These are phyloP conservation scores for Scaptomyza polygonia DNA, from an alignment of 2,888 invertebrate genomes.

Conservation along the genomic window DNA sequence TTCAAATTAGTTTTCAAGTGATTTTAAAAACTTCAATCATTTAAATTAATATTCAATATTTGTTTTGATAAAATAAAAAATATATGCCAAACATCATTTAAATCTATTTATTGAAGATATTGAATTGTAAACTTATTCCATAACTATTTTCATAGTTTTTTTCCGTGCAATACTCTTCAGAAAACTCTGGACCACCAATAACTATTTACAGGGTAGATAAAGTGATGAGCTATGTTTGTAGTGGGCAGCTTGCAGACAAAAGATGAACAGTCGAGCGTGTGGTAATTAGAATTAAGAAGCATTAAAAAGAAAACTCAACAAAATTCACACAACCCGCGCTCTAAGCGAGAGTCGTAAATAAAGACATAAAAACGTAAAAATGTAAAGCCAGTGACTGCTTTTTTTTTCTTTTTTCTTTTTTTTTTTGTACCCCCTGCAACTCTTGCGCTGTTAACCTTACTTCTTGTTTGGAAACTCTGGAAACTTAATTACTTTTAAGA, in stretches of 20 bases:
- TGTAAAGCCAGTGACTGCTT: constrained; percentile 66
- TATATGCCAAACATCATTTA: no score
- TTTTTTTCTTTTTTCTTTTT: constrained; percentile 47
- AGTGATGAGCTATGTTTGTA: constrained; percentile 24
- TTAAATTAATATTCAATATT: no score
- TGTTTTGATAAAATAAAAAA: no score
- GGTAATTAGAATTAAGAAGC: constrained; percentile 77
- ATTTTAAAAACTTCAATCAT: no score
- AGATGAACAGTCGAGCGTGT: constrained; percentile 67
- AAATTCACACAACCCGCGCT: constrained; percentile 71
- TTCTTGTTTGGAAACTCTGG: constrained; percentile 50
- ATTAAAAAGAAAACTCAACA: constrained; percentile 69
- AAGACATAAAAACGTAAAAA: constrained; percentile 69
- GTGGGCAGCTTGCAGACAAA: constrained; percentile 50
- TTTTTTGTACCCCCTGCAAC: constrained; percentile 10
- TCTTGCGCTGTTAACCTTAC: background rate
- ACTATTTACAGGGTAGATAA: constrained; percentile 23
- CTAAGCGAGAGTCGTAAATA: constrained; percentile 69
- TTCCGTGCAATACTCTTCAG: no score
- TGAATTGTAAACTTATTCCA: no score
- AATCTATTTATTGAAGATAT: no score
- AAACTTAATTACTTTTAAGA: constrained; percentile 73
- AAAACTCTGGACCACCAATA: no score
- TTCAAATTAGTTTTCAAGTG: no score
- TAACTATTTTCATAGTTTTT: no score